These are phyloP conservation scores for Chaetops frenatus DNA, from an alignment of 2,113 vertebrate genomes.

Conservation along the genomic window DNA sequence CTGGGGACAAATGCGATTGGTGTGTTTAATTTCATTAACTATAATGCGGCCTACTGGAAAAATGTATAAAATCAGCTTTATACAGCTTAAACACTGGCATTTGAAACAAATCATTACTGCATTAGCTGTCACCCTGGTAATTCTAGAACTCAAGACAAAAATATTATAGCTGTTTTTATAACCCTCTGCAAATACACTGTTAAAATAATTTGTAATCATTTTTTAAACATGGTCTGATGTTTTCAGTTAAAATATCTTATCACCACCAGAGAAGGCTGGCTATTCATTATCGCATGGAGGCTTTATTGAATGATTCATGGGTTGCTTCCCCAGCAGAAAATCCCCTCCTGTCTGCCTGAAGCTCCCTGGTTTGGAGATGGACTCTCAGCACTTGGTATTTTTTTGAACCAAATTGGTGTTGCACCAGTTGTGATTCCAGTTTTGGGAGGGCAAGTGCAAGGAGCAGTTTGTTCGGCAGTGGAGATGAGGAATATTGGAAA, in stretches of 20 bases:
- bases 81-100: conserved; percentile 84
- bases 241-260: conserved; percentile 65
- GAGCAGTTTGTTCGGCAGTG: fast-evolving
- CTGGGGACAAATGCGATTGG: conserved; percentile 83
- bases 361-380: neutral
- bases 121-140: conserved; percentile 79
- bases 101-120: conserved; percentile 87
- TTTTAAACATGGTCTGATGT: conserved; percentile 62
- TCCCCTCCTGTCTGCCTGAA: neutral
- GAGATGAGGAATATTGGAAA: fast-evolving
- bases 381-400: neutral
- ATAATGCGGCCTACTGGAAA: conserved; percentile 88
- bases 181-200: conserved; percentile 74
- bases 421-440: fast-evolving
- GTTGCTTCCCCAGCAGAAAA: neutral
- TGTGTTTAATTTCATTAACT: conserved; percentile 98
- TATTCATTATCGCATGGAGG: neutral
- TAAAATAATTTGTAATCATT: conserved; percentile 79
- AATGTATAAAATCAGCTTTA: conserved; percentile 88
- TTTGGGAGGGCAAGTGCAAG: neutral
- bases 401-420: neutral
- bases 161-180: conserved; percentile 80
- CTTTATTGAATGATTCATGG: neutral
- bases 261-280: conserved; percentile 24
- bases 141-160: conserved; percentile 76